phyloP scores from a whole-genome alignment of 2,113 vertebrate species.

The Thinocorus orbignyianus region DNA sequence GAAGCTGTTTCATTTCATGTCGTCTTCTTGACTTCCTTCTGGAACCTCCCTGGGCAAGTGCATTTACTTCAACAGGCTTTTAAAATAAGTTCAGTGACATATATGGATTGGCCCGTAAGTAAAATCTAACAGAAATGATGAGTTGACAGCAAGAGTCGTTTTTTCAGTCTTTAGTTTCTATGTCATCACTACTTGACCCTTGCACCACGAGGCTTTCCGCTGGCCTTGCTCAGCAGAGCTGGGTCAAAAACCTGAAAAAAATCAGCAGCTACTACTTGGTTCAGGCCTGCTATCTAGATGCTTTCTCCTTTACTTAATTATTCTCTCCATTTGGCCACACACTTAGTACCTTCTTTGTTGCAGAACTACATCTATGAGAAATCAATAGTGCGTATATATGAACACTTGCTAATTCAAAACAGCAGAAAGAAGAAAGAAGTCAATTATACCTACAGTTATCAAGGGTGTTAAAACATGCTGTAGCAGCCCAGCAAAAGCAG shows the following conservation, averaged over 20 bases:
- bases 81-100: neutral
- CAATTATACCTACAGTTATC: neutral
- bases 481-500: neutral
- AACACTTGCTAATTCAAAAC: neutral
- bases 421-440: neutral
- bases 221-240: neutral
- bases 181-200: neutral
- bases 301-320: neutral
- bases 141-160: neutral
- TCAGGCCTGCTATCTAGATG: neutral
- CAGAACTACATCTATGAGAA: neutral
- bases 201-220: neutral
- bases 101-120: too few relatives aligned
- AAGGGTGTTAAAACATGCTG: neutral
- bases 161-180: neutral
- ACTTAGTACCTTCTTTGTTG: neutral
- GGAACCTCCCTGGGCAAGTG: neutral
- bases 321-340: neutral
- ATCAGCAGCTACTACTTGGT: neutral
- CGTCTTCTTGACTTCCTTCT: neutral
- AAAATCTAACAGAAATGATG: neutral
- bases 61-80: neutral
- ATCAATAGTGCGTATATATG: fast-evolving
- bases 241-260: neutral
- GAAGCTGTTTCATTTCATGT: neutral